Evolutionary conservation across 64 coral and sea anemone species (phyloP).

Genomic region (Acropora yongei): DNA sequence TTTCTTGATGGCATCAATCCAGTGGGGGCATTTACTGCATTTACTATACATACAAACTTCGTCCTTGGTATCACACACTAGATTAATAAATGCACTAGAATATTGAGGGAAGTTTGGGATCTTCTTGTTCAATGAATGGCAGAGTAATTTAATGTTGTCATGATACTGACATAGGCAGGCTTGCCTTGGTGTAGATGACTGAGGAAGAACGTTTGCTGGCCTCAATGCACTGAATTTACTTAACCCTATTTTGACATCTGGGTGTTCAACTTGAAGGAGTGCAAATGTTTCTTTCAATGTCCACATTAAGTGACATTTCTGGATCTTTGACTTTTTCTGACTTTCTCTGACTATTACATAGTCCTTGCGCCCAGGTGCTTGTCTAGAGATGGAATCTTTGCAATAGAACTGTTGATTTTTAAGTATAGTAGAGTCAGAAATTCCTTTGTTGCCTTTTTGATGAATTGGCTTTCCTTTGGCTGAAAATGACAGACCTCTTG

Average conservation of each 20-base stretch:
- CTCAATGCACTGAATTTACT: slow-evolving; percentile 71
- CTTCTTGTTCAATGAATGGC: slow-evolving; percentile 58
- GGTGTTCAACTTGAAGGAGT: slow-evolving; percentile 70
- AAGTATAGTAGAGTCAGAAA: slow-evolving; percentile 11
- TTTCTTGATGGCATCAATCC: slow-evolving; percentile 58
- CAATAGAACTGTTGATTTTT: slow-evolving; percentile 55
- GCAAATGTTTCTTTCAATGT: slow-evolving; percentile 74
- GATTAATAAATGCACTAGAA: slow-evolving; percentile 68
- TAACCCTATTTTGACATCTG: slow-evolving; percentile 62
- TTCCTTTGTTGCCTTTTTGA: slow-evolving; percentile 37
- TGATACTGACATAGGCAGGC: slow-evolving; percentile 69
- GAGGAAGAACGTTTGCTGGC: slow-evolving; percentile 69
- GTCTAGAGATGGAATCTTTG: slow-evolving; percentile 61
- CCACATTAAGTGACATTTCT: slow-evolving; percentile 63
- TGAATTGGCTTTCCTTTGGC: background rate
- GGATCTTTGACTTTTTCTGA: slow-evolving; percentile 62
- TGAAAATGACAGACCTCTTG: background rate
- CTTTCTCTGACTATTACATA: slow-evolving; percentile 67
- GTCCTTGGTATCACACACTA: slow-evolving; percentile 66
- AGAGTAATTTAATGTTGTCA: slow-evolving; percentile 70
- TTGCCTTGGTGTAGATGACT: slow-evolving; percentile 52
- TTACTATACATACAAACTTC: slow-evolving; percentile 65
- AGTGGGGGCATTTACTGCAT: slow-evolving; percentile 60
- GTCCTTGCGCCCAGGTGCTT: slow-evolving; percentile 65
- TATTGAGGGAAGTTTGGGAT: slow-evolving; percentile 52